phyloP scores from a whole-genome alignment of 2,797 vertebrate genomes.

The Platyrinchus mystaceus region DNA sequence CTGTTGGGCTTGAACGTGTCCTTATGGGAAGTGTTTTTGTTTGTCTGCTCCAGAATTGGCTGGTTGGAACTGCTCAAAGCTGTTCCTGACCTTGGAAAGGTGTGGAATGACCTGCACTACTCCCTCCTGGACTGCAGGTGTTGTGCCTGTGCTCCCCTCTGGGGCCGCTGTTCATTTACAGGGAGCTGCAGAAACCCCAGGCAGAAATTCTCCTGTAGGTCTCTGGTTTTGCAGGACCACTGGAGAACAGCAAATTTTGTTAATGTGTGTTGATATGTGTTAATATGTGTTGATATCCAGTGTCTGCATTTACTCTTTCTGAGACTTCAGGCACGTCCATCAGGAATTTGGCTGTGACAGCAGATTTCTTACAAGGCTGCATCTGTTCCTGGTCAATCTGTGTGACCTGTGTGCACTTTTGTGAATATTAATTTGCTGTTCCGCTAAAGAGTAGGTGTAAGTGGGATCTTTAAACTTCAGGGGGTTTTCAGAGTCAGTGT shows the following conservation, averaged over 20 bases:
- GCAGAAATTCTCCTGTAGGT: neutral
- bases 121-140: neutral
- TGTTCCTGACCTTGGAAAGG: neutral
- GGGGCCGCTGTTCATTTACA: neutral
- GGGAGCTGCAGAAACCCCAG: neutral
- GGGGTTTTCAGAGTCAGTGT: neutral
- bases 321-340: neutral
- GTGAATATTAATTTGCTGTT: neutral
- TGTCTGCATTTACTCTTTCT: neutral
- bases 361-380: neutral
- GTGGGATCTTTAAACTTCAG: neutral
- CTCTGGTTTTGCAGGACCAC: neutral
- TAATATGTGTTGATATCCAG: neutral
- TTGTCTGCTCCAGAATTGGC: neutral
- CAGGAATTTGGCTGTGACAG: neutral
- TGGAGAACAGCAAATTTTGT: neutral
- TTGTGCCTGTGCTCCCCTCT: neutral
- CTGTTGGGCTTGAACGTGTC: fast-evolving
- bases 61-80: neutral
- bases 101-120: neutral
- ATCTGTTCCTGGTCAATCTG: neutral
- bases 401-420: neutral
- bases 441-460: neutral
- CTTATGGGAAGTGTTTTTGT: neutral
- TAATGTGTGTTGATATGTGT: no score